Evolutionary conservation across 2,888 invertebrate species (phyloP).

Genomic region (Julus scanicus): DNA sequence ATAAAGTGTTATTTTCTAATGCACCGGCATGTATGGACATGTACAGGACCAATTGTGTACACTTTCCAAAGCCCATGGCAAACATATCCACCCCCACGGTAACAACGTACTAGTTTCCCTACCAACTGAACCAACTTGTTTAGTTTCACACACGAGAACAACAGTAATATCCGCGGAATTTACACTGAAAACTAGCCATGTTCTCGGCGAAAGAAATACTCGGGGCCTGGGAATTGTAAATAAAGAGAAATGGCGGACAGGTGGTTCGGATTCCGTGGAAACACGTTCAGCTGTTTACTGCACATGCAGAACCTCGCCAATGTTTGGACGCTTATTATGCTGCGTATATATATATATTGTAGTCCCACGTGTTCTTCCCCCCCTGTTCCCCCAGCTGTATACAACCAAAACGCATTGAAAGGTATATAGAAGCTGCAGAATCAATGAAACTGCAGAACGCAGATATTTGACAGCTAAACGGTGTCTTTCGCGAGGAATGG

Average conservation of each 20-base stretch:
- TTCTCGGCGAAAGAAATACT: neutral
- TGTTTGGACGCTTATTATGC: slow-evolving; percentile 5
- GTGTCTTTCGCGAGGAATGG: slow-evolving; percentile 18
- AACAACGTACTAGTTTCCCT: neutral
- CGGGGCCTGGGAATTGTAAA: slow-evolving; percentile 45
- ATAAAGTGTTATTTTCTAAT: neutral
- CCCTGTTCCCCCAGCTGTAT: slow-evolving; percentile 1
- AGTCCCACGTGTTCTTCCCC: neutral
- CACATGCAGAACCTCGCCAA: neutral
- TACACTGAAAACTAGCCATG: neutral
- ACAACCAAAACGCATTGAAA: neutral
- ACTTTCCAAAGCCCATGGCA: neutral
- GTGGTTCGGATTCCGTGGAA: slow-evolving; percentile 49
- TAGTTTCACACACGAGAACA: neutral
- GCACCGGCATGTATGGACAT: neutral
- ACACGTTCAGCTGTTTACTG: slow-evolving; percentile 2
- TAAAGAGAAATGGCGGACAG: slow-evolving; percentile 42
- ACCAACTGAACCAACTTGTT: neutral
- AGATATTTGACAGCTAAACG: slow-evolving; percentile 24
- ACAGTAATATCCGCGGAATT: slow-evolving; percentile 19
- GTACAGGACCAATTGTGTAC: neutral
- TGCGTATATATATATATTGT: neutral
- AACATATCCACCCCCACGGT: neutral
- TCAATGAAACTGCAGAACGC: neutral
- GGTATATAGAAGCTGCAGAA: neutral